Percentiles rank a stretch among this genome's conserved stretches.
Evolutionary conservation across 2,797 vertebrate genomes (phyloP).

Genomic region (Vipera ursinii): DNA sequence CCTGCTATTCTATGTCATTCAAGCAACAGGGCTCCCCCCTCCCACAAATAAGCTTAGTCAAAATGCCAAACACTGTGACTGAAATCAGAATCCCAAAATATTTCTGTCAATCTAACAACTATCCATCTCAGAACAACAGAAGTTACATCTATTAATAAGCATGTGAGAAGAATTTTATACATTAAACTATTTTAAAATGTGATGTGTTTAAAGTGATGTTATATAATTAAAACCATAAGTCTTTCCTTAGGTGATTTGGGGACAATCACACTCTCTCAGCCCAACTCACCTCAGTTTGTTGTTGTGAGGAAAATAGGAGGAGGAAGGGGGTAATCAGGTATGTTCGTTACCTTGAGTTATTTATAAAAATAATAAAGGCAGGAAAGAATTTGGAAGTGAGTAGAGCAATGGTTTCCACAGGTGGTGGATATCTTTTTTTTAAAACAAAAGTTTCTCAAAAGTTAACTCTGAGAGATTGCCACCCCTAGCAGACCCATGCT

Average conservation of each 20-base stretch:
- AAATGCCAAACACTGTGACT: neutral
- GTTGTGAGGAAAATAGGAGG: neutral
- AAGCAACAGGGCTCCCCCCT: neutral
- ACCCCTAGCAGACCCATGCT: neutral
- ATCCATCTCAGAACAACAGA: neutral
- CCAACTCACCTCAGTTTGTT: neutral
- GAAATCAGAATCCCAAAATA: neutral
- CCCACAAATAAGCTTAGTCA: neutral
- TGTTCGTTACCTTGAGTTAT: neutral
- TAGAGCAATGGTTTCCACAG: neutral
- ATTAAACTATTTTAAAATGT: neutral
- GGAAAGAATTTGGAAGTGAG: neutral
- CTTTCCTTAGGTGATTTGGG: neutral
- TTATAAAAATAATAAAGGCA: neutral
- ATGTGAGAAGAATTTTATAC: neutral
- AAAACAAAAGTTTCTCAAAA: neutral
- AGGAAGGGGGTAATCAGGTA: neutral
- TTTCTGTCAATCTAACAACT: neutral
- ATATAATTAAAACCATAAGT: neutral
- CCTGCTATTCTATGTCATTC: neutral
- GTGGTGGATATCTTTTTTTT: neutral
- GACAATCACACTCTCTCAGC: neutral
- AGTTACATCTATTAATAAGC: neutral
- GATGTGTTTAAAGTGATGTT: neutral
- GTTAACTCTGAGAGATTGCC: neutral